Conservation (phyloP, 2,888 invertebrate species). For the Cryptosula pallasiana region DNA sequence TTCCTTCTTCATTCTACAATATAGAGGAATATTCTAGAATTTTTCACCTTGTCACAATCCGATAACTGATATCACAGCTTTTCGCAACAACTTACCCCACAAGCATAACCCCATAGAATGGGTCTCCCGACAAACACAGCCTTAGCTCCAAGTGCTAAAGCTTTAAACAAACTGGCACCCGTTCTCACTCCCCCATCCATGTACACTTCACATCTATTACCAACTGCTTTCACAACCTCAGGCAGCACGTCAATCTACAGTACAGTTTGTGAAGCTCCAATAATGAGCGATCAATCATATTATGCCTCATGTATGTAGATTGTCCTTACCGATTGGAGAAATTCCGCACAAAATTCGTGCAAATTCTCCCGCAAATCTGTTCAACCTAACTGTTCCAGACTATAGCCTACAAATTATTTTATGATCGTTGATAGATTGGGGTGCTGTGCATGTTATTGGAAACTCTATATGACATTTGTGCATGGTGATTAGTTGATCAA, state of each 20-base stretch:
- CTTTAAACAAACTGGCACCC: constrained; percentile 53
- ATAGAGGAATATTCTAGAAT: neutral
- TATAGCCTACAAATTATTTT: no score
- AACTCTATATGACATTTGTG: no score
- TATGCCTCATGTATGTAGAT: no score
- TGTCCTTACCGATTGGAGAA: no score
- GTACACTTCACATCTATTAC: constrained; percentile 26
- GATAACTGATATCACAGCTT: neutral
- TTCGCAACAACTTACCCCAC: constrained; percentile 24
- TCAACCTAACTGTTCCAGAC: no score
- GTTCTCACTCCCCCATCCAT: constrained; percentile 26
- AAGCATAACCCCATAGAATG: constrained; percentile 26
- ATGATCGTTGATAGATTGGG: no score
- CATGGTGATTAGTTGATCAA: no score
- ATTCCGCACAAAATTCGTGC: no score
- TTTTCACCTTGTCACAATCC: neutral
- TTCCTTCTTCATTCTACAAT: constrained; percentile 1
- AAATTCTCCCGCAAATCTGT: no score
- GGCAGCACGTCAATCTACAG: constrained; percentile 27
- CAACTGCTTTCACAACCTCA: constrained; percentile 25
- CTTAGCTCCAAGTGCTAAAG: constrained; percentile 26
- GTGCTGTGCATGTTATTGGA: no score
- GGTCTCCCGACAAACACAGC: constrained; percentile 27
- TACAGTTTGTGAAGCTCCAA: no score
- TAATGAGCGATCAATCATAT: no score